Evolutionary conservation across 1,140 invertebrate genomes (phyloP).

Genomic region (Euschistus heros): DNA sequence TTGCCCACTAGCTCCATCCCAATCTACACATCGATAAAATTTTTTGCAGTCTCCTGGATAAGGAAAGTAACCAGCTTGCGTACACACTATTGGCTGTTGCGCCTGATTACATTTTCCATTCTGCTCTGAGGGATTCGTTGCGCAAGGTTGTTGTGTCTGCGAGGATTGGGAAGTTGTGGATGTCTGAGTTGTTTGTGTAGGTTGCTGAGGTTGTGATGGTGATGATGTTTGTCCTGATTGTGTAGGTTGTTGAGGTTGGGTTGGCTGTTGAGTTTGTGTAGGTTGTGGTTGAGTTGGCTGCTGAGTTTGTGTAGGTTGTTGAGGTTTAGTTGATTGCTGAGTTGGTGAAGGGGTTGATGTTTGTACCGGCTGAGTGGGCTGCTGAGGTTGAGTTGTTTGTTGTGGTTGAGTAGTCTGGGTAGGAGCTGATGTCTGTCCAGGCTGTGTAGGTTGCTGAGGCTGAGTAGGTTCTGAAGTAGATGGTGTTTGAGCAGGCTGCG

Average conservation of each 20-base stretch:
- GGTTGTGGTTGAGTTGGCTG: slow-evolving; percentile 14
- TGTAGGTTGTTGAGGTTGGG: background rate
- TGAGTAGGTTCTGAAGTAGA: no score
- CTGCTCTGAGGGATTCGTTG: slow-evolving; percentile 14
- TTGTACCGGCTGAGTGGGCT: slow-evolving; percentile 17
- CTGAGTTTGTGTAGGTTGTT: slow-evolving; percentile 13
- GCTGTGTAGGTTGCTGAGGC: slow-evolving; percentile 20
- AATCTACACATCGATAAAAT: slow-evolving; percentile 61
- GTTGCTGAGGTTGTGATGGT: slow-evolving; percentile 14
- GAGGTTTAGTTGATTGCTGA: slow-evolving; percentile 7
- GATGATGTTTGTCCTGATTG: background rate
- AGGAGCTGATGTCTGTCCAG: slow-evolving; percentile 5
- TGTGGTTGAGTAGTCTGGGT: slow-evolving; percentile 10
- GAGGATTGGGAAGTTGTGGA: slow-evolving; percentile 3
- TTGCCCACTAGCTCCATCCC: slow-evolving; percentile 43
- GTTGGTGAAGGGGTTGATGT: slow-evolving; percentile 21
- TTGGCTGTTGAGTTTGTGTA: slow-evolving; percentile 7
- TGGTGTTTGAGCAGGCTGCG: slow-evolving; percentile 18
- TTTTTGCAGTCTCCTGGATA: slow-evolving; percentile 53
- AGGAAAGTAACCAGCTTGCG: slow-evolving; percentile 47
- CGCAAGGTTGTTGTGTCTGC: slow-evolving; percentile 5
- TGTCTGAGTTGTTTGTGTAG: background rate
- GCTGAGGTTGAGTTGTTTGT: slow-evolving; percentile 17
- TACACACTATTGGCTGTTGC: slow-evolving; percentile 28
- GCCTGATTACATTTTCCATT: background rate